Conservation (phyloP, 2,113 vertebrate species). For the Seriola aureovittata region DNA sequence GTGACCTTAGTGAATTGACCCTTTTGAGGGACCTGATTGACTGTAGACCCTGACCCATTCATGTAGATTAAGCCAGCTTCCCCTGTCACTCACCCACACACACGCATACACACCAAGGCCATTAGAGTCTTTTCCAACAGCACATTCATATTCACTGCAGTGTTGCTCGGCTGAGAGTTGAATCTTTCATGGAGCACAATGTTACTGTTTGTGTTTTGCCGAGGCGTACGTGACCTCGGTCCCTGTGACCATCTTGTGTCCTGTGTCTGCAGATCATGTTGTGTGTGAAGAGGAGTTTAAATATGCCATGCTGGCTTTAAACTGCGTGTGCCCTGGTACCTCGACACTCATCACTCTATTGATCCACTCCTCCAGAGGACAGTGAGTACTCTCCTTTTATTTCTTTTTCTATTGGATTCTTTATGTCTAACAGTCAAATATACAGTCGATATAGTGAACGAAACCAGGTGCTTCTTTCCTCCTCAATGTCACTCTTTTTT, state of each 20-base stretch:
- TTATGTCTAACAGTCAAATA: background rate
- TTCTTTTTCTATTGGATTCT: background rate
- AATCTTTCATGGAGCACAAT: slow-evolving; percentile 2
- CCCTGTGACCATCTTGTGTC: background rate
- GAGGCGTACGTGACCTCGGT: background rate
- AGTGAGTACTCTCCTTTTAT: slow-evolving; percentile 80
- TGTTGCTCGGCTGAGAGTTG: background rate
- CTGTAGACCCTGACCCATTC: background rate
- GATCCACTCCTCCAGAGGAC: slow-evolving; percentile 89
- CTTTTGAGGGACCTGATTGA: background rate
- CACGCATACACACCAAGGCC: background rate
- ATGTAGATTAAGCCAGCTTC: background rate
- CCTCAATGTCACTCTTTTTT: slow-evolving; percentile 17
- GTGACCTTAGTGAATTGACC: background rate
- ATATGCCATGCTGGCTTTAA: slow-evolving; percentile 90
- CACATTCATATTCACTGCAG: slow-evolving; percentile 18
- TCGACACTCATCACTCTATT: slow-evolving; percentile 89
- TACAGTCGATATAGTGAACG: background rate
- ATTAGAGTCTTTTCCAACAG: background rate
- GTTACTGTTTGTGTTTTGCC: slow-evolving; percentile 11
- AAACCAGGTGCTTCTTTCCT: background rate
- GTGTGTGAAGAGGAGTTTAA: slow-evolving; percentile 91
- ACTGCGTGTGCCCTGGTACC: slow-evolving; percentile 89
- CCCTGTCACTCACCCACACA: too few relatives aligned
- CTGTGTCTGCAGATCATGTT: slow-evolving; percentile 85